Base-by-base conservation (phyloP, 2,797 vertebrate genomes). In the Pipistrellus kuhlii region DNA sequence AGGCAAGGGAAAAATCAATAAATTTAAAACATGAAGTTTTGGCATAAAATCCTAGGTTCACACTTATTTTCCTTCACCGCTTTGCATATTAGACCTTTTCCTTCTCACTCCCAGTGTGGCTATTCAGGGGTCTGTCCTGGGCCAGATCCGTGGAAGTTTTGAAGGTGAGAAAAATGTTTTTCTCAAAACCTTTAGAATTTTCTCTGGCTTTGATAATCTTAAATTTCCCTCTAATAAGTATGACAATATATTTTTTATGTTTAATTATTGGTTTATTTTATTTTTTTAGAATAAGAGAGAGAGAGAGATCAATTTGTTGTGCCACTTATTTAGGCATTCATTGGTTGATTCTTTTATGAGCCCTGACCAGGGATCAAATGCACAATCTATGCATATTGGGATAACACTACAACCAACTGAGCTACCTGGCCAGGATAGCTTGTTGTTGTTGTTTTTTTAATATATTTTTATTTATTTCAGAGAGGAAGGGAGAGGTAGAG, bases 141-240 rank as follows among this genome's bases (percentile, higher is more conserved):
- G 46, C 20, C 35, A 85, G 66, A 59, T 53, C 23, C 46, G 55
- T 62, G 18, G 38, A 41, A 41, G 66, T 72, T 85, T 90, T 76
- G 18, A 90, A 84, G 41, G 41, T 64, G 27, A 64, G 55, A 66
- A 6, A 14, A 66, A 17, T 51, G 55, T 91, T 85, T 90, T 46
- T 75, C 57, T 86, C 30, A 32, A 88, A 88, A n/a, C 23, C 51
- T 96, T 88, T 57, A 91, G 41, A 69, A 75, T 81, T 64, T 88
- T 93, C 44, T 85, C 44, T 85, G 59, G 25, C n/a, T 90, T 78
- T 66, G 20, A 71, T 57, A 8, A 76, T 81, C 20, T 89, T 86
- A 81, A 86, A 73, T 83, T 92, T 88, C 30, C 85, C 25, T 75
- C 21, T 51, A 69, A 62, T 68, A n/a, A n/a, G 0, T 68, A 75